Evolutionary conservation across 2,113 vertebrate species (phyloP).

Genomic region (Urocynchramus pylzowi): DNA sequence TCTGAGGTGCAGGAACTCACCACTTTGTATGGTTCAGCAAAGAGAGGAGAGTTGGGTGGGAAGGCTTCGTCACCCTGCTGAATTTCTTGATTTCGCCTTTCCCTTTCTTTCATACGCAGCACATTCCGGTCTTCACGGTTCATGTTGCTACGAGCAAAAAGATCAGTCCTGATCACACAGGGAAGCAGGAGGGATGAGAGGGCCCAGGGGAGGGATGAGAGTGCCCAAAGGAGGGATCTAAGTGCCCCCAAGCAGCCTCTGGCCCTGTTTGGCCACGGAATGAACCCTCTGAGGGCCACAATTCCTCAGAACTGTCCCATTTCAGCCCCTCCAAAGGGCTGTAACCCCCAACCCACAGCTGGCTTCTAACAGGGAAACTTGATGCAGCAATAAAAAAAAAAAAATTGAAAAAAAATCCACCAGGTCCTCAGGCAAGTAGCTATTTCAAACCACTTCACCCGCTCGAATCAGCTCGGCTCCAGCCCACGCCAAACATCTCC

Average conservation of each 20-base stretch:
- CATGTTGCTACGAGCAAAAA: conserved; percentile 93
- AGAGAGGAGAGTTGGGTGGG: conserved; percentile 95
- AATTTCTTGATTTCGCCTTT: conserved; percentile 86
- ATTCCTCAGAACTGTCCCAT: background rate
- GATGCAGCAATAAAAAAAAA: background rate
- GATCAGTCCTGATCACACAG: conserved; percentile 42
- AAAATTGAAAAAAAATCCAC: background rate
- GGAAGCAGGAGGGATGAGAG: background rate
- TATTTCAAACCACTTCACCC: background rate
- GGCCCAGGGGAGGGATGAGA: background rate
- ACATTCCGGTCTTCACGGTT: conserved; percentile 99
- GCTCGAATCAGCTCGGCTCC: background rate
- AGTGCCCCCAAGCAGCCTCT: background rate
- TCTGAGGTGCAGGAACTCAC: conserved; percentile 75
- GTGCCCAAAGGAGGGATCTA: background rate
- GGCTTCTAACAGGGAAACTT: background rate
- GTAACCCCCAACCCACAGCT: background rate
- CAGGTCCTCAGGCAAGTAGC: conserved; percentile 19
- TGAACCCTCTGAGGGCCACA: background rate
- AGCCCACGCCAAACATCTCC: background rate
- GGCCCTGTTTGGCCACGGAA: background rate
- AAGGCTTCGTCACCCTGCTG: conserved; percentile 97
- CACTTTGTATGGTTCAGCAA: conserved; percentile 98
- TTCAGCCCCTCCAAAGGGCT: background rate
- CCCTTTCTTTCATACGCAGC: conserved; percentile 98